phyloP scores from a whole-genome alignment of 2,113 vertebrate genomes.

The Oxyruncus cristatus region DNA sequence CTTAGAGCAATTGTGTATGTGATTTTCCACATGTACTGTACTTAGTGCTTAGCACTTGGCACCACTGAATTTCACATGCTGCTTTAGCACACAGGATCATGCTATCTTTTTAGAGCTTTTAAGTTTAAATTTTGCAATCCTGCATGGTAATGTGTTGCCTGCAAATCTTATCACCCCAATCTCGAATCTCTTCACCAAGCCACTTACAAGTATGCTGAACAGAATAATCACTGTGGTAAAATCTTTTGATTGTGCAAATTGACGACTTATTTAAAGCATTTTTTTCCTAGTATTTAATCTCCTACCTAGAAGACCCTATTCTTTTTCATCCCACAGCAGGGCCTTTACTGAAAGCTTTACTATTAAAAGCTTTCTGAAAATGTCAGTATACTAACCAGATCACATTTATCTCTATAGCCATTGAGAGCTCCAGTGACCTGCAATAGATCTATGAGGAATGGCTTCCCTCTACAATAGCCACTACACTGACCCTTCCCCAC shows the following conservation, averaged over 20 bases:
- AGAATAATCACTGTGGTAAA: background rate
- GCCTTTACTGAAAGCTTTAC: background rate
- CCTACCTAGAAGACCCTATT: background rate
- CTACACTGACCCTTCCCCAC: background rate
- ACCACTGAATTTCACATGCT: background rate
- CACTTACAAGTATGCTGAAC: background rate
- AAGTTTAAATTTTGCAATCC: background rate
- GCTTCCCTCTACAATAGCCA: background rate
- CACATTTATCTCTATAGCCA: slow-evolving; percentile 27
- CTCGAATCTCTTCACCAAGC: background rate
- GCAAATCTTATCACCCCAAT: background rate
- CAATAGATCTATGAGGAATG: slow-evolving; percentile 19
- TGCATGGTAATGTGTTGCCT: background rate
- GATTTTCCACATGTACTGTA: background rate
- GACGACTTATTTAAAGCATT: background rate
- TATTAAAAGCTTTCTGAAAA: slow-evolving; percentile 24
- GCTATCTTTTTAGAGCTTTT: background rate
- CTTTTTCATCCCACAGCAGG: background rate
- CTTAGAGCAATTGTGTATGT: background rate
- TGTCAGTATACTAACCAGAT: slow-evolving; percentile 18
- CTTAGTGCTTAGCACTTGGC: background rate
- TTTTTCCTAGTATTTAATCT: background rate
- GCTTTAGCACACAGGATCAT: background rate
- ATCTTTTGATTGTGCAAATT: slow-evolving; percentile 13
- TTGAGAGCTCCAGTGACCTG: background rate